Evolutionary conservation across 2,797 vertebrate species (phyloP), one percentile per base, ranked within the genome.

Genomic region (Ctenosaura bakeri): DNA sequence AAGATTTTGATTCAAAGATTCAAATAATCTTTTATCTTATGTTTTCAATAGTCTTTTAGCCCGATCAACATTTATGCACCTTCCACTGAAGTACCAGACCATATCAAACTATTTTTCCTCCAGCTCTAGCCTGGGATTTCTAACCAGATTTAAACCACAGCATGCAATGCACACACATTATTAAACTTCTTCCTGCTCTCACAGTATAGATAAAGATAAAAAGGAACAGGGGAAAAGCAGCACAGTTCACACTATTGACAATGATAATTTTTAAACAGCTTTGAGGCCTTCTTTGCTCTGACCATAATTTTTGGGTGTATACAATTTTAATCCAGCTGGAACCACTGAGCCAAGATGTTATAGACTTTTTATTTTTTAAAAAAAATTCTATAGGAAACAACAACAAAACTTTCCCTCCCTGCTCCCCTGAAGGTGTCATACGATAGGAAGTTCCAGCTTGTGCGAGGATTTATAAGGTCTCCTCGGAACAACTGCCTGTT

Each of bases 401-500:
- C 78, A 46, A 35, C 7, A 46, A 76, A 50, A 83, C 90, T 93
- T 88, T 82, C 32, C 79, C 7, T 14, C 29, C 13, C 42, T 84
- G 71, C 78, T 80, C 90, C 52, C 87, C 59, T 79, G 84, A 77
- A 64, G 50, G 73, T 93, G 89, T 81, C 83, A 93, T 90, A 74
- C 91, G 76, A 92, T 59, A 79, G 76, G 87, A 89, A 88, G 18
- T 56, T 73, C 35, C 85, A 77, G 32, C 59, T 90, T 82, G 84
- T 92, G 1, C n/a, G 64, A 52, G 94, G 94, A 95, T 95, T 90
- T 94, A 92, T 89, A 91, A 90, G 77, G 84, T 87, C 87, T 92
- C 90, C 85, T 94, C 83, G 56, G 64, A 94, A 62, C 77, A 92
- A 71, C 89, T 50, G 38, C 71, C 80, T 14, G 90, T 79, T 89